A percentile compares a stretch with the other conserved stretches of the same genome.
Evolutionary conservation across 2,113 vertebrate genomes (phyloP).

Genomic region (Felis chaus): DNA sequence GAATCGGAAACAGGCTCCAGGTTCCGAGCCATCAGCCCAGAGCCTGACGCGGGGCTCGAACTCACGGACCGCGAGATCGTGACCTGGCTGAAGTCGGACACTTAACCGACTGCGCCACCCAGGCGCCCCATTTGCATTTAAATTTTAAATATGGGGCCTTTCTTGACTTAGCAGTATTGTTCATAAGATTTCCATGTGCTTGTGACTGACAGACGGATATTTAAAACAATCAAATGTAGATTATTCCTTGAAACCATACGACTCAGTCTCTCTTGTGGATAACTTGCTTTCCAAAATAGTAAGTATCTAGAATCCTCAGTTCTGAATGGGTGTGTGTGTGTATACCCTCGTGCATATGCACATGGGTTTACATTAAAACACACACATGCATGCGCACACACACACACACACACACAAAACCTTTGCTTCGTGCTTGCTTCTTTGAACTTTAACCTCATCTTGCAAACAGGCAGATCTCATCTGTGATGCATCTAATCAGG

Average conservation of each 20-base stretch:
- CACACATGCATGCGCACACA: no score
- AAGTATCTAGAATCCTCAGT: background rate
- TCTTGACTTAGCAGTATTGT: background rate
- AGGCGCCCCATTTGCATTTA: background rate
- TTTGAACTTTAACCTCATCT: background rate
- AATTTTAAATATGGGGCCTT: background rate
- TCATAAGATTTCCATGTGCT: background rate
- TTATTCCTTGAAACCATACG: background rate
- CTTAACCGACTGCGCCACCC: no score
- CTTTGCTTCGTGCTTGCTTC: background rate
- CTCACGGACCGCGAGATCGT: no score
- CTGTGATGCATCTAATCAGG: constrained; percentile 35
- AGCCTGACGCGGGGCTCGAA: no score
- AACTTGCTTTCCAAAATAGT: constrained; percentile 15
- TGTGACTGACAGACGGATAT: background rate
- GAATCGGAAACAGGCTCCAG: no score
- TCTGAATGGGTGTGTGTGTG: background rate
- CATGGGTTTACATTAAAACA: background rate
- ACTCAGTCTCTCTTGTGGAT: background rate
- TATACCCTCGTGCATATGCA: background rate
- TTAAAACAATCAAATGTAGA: background rate
- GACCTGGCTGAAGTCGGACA: no score
- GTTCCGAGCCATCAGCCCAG: no score
- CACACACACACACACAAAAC: no score
- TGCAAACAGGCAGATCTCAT: background rate